Percentiles rank a stretch among this genome's conserved stretches.
Evolutionary conservation across 1,140 invertebrate species (phyloP).

Genomic region (Drosophila serrata): DNA sequence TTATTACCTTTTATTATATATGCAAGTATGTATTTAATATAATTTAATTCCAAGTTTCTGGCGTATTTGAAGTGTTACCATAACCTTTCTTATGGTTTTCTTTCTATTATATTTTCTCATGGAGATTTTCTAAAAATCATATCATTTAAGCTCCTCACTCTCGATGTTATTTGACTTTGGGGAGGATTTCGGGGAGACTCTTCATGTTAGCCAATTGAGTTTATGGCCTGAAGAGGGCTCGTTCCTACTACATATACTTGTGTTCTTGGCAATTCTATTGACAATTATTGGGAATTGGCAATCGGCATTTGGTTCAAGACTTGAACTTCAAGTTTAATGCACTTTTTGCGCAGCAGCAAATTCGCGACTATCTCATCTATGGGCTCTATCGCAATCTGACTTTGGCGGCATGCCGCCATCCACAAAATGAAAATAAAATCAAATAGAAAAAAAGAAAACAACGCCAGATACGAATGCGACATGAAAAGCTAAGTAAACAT

Average conservation of each 20-base stretch:
- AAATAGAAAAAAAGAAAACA: conserved; percentile 3
- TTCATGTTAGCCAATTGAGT: not conserved
- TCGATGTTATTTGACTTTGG: not conserved
- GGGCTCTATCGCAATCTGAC: conserved; percentile 38
- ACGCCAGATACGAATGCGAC: conserved; percentile 23
- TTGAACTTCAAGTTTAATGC: conserved; percentile 60
- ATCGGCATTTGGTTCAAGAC: conserved; percentile 56
- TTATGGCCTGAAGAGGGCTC: conserved; percentile 9
- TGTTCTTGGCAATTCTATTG: conserved; percentile 27
- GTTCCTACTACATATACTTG: not conserved
- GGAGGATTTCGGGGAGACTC: not conserved
- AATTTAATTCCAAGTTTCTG: too few species aligned
- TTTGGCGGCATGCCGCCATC: conserved; percentile 60
- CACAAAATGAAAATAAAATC: not conserved
- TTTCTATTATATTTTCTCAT: too few species aligned
- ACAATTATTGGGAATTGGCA: conserved; percentile 12
- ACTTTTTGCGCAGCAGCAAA: conserved; percentile 64
- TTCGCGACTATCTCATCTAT: conserved; percentile 38
- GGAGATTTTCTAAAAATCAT: not conserved
- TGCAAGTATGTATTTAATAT: too few species aligned
- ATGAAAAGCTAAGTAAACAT: conserved; percentile 53
- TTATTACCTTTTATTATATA: too few species aligned
- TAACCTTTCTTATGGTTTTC: not conserved
- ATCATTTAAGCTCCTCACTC: not conserved
- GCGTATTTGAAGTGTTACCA: not conserved